Evolutionary conservation across 2,797 vertebrate genomes (phyloP), one percentile per base, ranked within the genome.

Genomic region (Paedocypris micromegethes): DNA sequence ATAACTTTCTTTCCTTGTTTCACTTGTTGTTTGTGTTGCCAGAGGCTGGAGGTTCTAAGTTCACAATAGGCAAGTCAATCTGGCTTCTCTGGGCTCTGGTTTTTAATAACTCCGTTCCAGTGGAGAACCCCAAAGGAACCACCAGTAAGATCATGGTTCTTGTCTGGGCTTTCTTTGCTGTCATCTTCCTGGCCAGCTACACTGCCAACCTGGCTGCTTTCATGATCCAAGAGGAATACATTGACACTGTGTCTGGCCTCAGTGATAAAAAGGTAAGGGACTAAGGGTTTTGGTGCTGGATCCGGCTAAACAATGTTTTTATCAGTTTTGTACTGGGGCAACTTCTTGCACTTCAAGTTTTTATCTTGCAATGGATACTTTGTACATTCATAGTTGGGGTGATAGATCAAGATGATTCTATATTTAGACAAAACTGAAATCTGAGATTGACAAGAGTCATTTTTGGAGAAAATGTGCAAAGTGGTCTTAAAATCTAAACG

Each of bases 81-180:
- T 97, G 94, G 95, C 88, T 97, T 80, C 86, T 97, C n/a, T 97
- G 95, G 95, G 95, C 94, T 45, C 87, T 97, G 82, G 93, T 97
- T 75, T 97, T 97, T 86, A 97, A 97, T 83, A 97, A 97, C 85
- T 97, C 95, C 0, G 94, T 97, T 77, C 95, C 95, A 0, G 94
- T 97, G 84, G 94, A 97, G 86, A 97, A 97, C 84, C 95, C 94
- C 47, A 89, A 88, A 78, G 94, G 94, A 76, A 97, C 94, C 76
- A 97, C 94, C 75, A 97, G 94, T 84, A 97, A 97, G 87, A 95
- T 97, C 85, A 96, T 97, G 94, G 94, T 96, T 75, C 88, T 96
- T 83, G 92, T 97, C 77, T 96, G 94, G 94, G 94, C 94, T 77
- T 97, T 97, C 89, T 97, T 97, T 44, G 94, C 94, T 4, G 94